These are phyloP conservation scores for Pararge aegeria DNA, from an alignment of 1,140 invertebrate species.

Conservation along the genomic window DNA sequence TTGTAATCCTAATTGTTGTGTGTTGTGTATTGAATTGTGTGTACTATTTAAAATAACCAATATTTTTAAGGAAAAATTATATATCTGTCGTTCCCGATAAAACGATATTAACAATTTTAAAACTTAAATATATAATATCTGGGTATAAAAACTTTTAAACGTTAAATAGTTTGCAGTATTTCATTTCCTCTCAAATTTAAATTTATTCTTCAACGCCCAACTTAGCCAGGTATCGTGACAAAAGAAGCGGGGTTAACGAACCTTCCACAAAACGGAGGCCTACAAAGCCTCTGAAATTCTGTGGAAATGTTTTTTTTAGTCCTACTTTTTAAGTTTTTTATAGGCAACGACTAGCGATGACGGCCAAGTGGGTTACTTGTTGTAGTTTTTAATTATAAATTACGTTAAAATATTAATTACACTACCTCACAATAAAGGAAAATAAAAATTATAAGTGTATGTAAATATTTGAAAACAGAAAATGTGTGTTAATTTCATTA, in stretches of 20 bases:
- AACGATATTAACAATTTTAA: too few relatives aligned
- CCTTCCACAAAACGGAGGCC: slow-evolving; percentile 1
- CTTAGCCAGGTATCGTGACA: slow-evolving; percentile 11
- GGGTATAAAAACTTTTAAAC: not conserved
- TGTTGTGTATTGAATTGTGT: too few relatives aligned
- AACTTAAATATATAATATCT: too few relatives aligned
- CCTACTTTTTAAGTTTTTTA: slow-evolving; percentile 2
- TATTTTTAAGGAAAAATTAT: too few relatives aligned
- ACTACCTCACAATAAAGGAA: too few relatives aligned
- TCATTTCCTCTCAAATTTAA: slow-evolving; percentile 3
- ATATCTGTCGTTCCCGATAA: too few relatives aligned
- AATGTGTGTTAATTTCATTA: too few relatives aligned
- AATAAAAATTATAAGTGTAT: too few relatives aligned
- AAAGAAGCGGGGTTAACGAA: slow-evolving; percentile 5
- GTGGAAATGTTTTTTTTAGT: slow-evolving; percentile 2
- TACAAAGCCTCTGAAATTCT: slow-evolving; percentile 10
- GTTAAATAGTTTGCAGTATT: not conserved
- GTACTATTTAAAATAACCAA: too few relatives aligned
- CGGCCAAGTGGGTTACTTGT: not conserved
- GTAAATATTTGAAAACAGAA: too few relatives aligned
- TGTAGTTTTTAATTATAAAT: not conserved
- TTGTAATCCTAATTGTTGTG: too few relatives aligned
- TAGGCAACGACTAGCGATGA: not conserved
- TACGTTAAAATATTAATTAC: too few relatives aligned
- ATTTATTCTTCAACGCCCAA: not conserved